Evolutionary conservation across 2,888 invertebrate genomes (phyloP), one percentile per base, ranked within the genome.

Genomic region (Ferrisia virgata): DNA sequence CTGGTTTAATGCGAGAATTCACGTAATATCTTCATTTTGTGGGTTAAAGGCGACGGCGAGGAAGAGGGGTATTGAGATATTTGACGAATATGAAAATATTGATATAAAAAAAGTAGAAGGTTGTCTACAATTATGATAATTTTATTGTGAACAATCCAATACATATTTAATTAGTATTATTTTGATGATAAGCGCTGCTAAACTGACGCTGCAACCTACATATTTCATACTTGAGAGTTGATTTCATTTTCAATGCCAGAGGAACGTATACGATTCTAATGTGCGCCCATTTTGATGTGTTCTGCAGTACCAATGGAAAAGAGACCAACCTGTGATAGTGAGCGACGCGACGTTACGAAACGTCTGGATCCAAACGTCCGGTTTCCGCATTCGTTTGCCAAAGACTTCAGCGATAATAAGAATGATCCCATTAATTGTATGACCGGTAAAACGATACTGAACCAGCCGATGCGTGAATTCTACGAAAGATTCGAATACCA

Each of bases 401-500:
- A 93, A 25, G 97, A 98, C 88, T 98, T 97, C 89, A 97, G 98
- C 39, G 94, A 96, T 86, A 93, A 94, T 85, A 94, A 94, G 86
- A 97, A 96, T 88, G 96, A 98, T 89, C 92, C 98, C 86, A 93
- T 98, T 76, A 98, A 98, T 89, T 98, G 97, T 88, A 93, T 95
- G 88, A 96, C 95, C 53, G 96, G 97, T 4, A 93, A 95, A 87
- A 90, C 95, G 33, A 95, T 98, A 40, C 94, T 95, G 33, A 96
- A 96, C 88, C 96, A 96, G 88, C 94, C 94, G 4, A 96, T 97
- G 92, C 92, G 93, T 82, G 94, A 94, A 88, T 99, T 98, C 90
- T 98, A 98, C 98, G 97, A 98, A 88, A 98, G 98, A 6, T 98
- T 98, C 89, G 96, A 97, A 86, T 92, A 94, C 86, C 93, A 95